Evolutionary conservation across 2,888 invertebrate species (phyloP), one percentile per base, ranked within the genome.

Genomic region (Yponomeuta sedellus): DNA sequence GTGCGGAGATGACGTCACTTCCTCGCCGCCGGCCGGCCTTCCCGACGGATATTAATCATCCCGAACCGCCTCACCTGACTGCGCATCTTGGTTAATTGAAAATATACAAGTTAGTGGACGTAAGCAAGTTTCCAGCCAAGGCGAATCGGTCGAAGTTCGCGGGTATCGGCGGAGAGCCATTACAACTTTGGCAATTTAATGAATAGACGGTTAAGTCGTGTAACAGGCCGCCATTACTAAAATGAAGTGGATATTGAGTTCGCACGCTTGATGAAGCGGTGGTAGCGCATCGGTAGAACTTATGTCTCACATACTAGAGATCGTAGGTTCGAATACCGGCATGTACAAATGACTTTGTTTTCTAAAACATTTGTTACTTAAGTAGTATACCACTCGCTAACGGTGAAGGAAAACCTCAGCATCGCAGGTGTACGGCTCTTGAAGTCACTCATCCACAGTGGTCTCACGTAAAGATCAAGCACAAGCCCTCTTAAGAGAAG

Each of bases 41-140:
- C 86, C 77, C 77, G 74, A 77, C 88, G 89, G 88, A 89, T 87
- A 89, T 90, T 88, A 90, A 88, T 90, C 88, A 90, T 86, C 83
- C 86, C 81, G 82, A 19, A 28, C 69, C 69, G 70, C 69, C 69
- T 69, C 69, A 71, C 73, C 66, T 71, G 73, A 69, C 61, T 71
- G 71, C 71, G 72, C 73, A 71, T 71, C 75, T 72, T 74, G 73
- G 72, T 74, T 83, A 83, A 84, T 82, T 83, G 81, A 80, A 80
- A 83, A 77, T 77, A 65, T 75, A 75, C 73, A 70, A 68, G 68
- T 61, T 70, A 44, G 22, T 40, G 22, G 10, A 22, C n/a, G 58
- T 58, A 57, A 19, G 58, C 62, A 65, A 59, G 19, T 61, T 61
- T 39, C 61, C 28, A 20, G 25, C 61, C 25, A 34, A 61, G 28